Evolutionary conservation across 2,797 vertebrate genomes (phyloP).

Genomic region (Hozukius guyotensis): DNA sequence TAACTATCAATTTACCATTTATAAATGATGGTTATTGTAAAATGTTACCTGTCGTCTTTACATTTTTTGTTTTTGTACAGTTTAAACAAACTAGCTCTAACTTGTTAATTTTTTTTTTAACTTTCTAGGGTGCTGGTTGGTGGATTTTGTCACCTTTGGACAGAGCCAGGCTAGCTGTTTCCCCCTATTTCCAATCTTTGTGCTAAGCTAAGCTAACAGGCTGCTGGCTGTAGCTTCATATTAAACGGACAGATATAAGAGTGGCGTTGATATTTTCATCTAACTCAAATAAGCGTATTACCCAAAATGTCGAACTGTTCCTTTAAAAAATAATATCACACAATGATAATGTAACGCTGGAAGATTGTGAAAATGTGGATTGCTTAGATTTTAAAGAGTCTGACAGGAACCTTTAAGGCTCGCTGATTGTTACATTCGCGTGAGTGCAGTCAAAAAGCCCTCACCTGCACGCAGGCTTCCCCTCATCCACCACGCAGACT

Average conservation of each 20-base stretch:
- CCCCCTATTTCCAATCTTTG: no score
- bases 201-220: not conserved
- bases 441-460: not conserved
- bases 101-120: no score
- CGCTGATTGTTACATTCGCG: not conserved
- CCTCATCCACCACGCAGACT: conserved; percentile 71
- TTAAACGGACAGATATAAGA: no score
- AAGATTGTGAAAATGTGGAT: not conserved
- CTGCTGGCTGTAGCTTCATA: not conserved
- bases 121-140: no score
- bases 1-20: no score
- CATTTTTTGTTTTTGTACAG: no score
- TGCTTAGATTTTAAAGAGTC: not conserved
- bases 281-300: not conserved
- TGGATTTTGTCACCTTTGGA: no score
- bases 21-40: no score
- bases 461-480: conserved; percentile 84
- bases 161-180: no score
- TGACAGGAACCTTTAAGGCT: not conserved
- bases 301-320: not conserved
- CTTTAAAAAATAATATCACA: not conserved
- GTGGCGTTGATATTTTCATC: not conserved
- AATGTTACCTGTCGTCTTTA: no score
- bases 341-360: no score
- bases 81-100: no score